Percentiles rank a stretch among this genome's conserved stretches.
These are phyloP conservation scores for Erannis defoliaria DNA, from an alignment of 2,888 invertebrate species.

Conservation along the genomic window DNA sequence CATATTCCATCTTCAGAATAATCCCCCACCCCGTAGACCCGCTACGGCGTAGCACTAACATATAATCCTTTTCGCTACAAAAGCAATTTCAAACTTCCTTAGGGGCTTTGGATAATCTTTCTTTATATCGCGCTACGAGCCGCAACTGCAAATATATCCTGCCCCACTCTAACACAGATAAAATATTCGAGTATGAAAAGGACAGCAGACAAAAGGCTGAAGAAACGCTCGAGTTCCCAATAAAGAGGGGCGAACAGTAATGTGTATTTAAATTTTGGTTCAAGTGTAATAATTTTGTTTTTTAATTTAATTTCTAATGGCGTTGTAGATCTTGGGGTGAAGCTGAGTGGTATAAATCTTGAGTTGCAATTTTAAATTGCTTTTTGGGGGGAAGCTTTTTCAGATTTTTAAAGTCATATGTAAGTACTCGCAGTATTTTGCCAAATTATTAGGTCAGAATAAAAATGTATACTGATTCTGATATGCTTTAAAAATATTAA, in stretches of 20 bases:
- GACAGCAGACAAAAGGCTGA: conserved; percentile 60
- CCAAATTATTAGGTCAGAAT: no score
- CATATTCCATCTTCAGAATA: conserved; percentile 66
- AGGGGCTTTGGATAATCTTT: conserved; percentile 87
- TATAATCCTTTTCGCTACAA: conserved; percentile 88
- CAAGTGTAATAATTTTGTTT: conserved; percentile 85
- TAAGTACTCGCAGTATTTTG: no score
- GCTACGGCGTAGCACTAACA: conserved; percentile 85
- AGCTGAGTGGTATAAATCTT: conserved; percentile 62
- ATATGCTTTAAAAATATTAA: no score
- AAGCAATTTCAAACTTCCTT: conserved; percentile 88
- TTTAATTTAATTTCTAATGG: conserved; percentile 86
- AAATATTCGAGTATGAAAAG: conserved; percentile 52
- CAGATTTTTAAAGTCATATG: no score
- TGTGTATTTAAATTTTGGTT: conserved; percentile 86
- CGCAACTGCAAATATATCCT: conserved; percentile 63
- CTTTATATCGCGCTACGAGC: conserved; percentile 84
- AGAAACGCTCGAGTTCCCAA: conserved; percentile 81
- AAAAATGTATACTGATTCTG: no score
- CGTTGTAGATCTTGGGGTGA: conserved; percentile 71
- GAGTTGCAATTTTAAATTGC: conserved; percentile 57
- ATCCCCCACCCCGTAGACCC: conserved; percentile 70
- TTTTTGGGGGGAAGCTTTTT: conserved; percentile 23
- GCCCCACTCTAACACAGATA: conserved; percentile 57
- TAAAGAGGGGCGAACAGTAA: conserved; percentile 83